These are phyloP conservation scores for Chaunax sp. DNA, from an alignment of 2,797 vertebrate genomes.

Conservation along the genomic window DNA sequence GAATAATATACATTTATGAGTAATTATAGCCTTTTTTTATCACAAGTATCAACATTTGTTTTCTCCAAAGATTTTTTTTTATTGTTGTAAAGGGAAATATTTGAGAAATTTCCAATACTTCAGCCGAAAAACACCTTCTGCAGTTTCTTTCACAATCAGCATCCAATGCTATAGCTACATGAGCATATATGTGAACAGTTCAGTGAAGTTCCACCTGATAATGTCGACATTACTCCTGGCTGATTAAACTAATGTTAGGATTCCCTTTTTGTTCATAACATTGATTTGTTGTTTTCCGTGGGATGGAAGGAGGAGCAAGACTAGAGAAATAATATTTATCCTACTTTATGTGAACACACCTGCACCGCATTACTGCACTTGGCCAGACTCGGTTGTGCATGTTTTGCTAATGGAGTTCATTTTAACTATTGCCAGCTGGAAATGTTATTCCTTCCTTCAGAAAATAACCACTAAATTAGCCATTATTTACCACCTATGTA, in stretches of 20 bases:
- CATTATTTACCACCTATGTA: neutral
- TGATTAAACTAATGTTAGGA: neutral
- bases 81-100: neutral
- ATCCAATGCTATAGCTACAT: neutral
- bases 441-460: slow-evolving; percentile 3
- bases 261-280: neutral
- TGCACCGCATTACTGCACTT: slow-evolving; percentile 10
- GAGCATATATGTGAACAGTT: too few relatives aligned
- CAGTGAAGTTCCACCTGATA: neutral
- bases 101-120: too few relatives aligned
- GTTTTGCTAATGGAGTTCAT: slow-evolving; percentile 7
- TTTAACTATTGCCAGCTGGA: neutral
- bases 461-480: neutral
- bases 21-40: too few relatives aligned
- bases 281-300: neutral
- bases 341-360: slow-evolving; percentile 19
- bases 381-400: neutral
- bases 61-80: neutral
- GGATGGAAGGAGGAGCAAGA: slow-evolving; percentile 8
- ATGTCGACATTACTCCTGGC: neutral
- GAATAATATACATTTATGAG: too few relatives aligned
- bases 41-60: neutral
- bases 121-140: neutral
- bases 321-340: slow-evolving; percentile 28
- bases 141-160: neutral